Evolutionary conservation across 2,797 vertebrate genomes (phyloP).

Genomic region (Pseudopleuronectes americanus): DNA sequence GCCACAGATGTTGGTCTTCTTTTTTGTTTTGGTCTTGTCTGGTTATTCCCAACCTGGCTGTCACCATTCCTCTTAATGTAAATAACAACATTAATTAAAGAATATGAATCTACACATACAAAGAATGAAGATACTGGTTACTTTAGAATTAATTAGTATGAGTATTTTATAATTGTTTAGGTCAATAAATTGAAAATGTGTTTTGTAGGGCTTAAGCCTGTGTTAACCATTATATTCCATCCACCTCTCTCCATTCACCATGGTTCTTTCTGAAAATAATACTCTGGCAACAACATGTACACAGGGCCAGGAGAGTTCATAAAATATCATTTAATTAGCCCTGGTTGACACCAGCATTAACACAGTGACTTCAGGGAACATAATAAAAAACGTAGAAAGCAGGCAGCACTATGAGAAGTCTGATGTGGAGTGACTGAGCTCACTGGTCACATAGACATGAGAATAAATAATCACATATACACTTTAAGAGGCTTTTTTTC

Average conservation of each 20-base stretch:
- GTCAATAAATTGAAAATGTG: too few species aligned
- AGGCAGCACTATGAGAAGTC: constrained; percentile 19
- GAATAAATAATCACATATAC: constrained; percentile 69
- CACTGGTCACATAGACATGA: constrained; percentile 11
- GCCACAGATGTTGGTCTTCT: constrained; percentile 1
- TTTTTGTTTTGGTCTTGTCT: background rate
- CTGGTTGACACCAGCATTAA: constrained; percentile 14
- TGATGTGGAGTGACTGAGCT: constrained; percentile 19
- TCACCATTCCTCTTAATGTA: too few species aligned
- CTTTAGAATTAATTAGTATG: too few species aligned
- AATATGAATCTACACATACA: too few species aligned
- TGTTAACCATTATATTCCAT: too few species aligned
- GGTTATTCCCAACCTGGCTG: too few species aligned
- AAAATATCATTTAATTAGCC: constrained; percentile 54
- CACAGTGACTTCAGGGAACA: constrained; percentile 6
- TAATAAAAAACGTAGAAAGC: constrained; percentile 2
- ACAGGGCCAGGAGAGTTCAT: constrained; percentile 17
- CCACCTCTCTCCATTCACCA: too few species aligned
- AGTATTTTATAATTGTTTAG: too few species aligned
- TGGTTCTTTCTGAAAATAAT: background rate
- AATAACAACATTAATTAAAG: too few species aligned
- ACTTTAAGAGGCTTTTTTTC: constrained; percentile 32
- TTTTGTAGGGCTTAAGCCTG: too few species aligned
- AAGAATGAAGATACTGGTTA: too few species aligned
- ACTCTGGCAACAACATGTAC: background rate